Conservation (phyloP, 92 coral and sea anemone species). For the Phymanthus crucifer region DNA sequence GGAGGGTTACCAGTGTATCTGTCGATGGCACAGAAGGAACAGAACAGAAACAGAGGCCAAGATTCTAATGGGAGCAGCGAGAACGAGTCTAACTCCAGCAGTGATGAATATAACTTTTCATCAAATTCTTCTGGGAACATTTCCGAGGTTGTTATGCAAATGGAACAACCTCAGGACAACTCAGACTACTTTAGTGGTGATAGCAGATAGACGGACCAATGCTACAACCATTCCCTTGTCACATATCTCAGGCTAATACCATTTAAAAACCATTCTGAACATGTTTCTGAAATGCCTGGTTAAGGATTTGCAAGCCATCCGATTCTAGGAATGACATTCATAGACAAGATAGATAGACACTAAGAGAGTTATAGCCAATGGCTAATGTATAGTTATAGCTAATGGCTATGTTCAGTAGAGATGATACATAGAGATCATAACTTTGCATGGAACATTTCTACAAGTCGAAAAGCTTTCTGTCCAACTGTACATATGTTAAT, state of each 20-base stretch:
- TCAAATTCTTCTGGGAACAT: conserved; percentile 33
- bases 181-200: conserved; percentile 31
- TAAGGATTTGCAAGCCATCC: too few relatives aligned
- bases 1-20: conserved; percentile 27
- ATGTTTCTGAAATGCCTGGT: too few relatives aligned
- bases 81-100: conserved; percentile 30
- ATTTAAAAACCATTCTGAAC: neutral
- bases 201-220: conserved; percentile 1
- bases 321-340: too few relatives aligned
- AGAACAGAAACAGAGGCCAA: conserved; percentile 20
- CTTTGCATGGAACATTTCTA: too few relatives aligned
- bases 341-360: too few relatives aligned
- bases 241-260: neutral
- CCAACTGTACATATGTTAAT: too few relatives aligned
- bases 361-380: too few relatives aligned
- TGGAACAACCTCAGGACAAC: conserved; percentile 21
- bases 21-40: conserved; percentile 22
- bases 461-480: too few relatives aligned
- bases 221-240: neutral
- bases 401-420: too few relatives aligned
- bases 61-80: conserved; percentile 38
- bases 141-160: conserved; percentile 35
- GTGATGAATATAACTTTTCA: conserved; percentile 36
- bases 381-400: too few relatives aligned
- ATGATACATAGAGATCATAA: too few relatives aligned